A percentile compares a stretch with the other conserved stretches of the same genome.
These are phyloP conservation scores for Nyctibius grandis DNA, from an alignment of 2,797 vertebrate species.

Conservation along the genomic window DNA sequence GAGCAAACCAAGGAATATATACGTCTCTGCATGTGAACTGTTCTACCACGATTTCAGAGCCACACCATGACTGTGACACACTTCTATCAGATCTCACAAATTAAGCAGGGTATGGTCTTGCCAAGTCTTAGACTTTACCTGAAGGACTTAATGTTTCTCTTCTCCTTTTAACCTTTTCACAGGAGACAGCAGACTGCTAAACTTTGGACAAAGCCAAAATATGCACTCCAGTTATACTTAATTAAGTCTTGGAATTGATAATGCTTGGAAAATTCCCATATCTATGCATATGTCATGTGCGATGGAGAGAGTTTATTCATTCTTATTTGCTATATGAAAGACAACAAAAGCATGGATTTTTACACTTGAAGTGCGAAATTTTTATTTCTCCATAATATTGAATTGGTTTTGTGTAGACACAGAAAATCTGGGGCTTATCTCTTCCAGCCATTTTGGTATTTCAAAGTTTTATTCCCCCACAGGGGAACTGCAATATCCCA, in stretches of 20 bases:
- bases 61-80: neutral
- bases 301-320: neutral
- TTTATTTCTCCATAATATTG: neutral
- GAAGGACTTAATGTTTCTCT: neutral
- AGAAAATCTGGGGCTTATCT: neutral
- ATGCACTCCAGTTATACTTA: neutral
- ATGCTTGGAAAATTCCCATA: neutral
- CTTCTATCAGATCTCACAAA: neutral
- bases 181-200: neutral
- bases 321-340: neutral
- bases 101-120: neutral
- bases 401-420: neutral
- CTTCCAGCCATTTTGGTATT: neutral
- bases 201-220: neutral
- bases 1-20: neutral
- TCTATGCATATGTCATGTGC: fast-evolving
- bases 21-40: neutral
- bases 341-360: neutral
- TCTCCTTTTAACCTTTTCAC: neutral
- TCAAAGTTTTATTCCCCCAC: neutral
- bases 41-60: neutral
- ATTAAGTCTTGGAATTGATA: neutral
- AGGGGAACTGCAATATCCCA: neutral
- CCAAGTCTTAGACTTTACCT: neutral
- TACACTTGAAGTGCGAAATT: neutral